Base-by-base conservation (phyloP, 2,888 invertebrate species). In the Keiferia lycopersicella region DNA sequence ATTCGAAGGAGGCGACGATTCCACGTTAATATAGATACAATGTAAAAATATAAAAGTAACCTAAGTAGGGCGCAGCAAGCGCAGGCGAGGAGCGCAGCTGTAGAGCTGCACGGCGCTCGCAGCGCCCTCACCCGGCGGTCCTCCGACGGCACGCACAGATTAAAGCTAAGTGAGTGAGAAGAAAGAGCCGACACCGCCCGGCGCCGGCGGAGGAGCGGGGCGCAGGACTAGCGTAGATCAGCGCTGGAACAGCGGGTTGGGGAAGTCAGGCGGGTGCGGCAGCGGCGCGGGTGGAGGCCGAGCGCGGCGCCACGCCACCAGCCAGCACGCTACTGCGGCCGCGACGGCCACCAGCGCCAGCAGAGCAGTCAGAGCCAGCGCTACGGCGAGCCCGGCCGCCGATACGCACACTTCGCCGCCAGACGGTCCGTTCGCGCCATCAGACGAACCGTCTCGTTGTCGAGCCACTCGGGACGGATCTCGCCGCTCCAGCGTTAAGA, bases 241-340 rank as follows among this genome's bases (percentile, higher is more conserved):
- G 83, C 90, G 91, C 84, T 90, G 90, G 92, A 98, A 98, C 81
- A 98, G 93, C 74, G 98, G 98, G 88, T 98, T 98, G 66, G 98
- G 98, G 92, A 98, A 98, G 91, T 98, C 98, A 70, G 98, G 96
- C 73, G 98, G 98, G 93, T 98, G 98, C 71, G 98, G 98, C 77
- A 98, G 93, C 58, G 98, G 98, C 50, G 98, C 98, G 69, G 96
- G 94, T 62, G 96, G 94, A 78, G 97, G 97, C 62, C 97, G 96
- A 80, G 96, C 94, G 75, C 97, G 94, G 72, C 98, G 92, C 92
- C 98, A 98, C 74, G 98, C 98, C 94, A 98, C 96, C 71, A 98
- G 93, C 98, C 98, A 98, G 88, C 98, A 98, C 68, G 97, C 98
- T 65, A 98, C 98, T 65, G 98, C 98, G 61, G 98, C 96, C 34